Evolutionary conservation across 2,113 vertebrate species (phyloP), one percentile per base, ranked within the genome.

Genomic region (Gasterosteus nipponicus): DNA sequence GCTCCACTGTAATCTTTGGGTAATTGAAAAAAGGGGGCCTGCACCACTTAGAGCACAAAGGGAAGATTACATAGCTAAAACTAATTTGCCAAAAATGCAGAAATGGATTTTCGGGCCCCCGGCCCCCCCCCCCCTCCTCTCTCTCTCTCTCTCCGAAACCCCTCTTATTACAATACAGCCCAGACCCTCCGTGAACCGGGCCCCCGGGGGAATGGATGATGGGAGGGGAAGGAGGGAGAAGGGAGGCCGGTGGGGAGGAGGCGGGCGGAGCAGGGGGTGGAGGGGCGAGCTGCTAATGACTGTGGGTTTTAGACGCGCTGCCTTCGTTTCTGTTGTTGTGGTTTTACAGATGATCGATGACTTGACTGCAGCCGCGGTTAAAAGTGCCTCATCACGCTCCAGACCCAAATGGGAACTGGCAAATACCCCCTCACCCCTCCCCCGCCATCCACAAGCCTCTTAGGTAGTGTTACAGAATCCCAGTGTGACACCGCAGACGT

Each of bases 11-110:
- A 93, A 94, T 94, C 94, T 94, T 90, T 89, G 83, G 84, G 89
- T 95, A 95, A 95, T 95, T 95, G 93, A 95, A 94, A 94, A 88
- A 92, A 92, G 83, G 85, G 89, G 90, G 87, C 87, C 90, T 91
- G 91, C 78, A 46, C 91, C 93, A 94, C 92, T 94, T 94, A 94
- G 84, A 92, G 87, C 92, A 94, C 92, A 94, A 94, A 94, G 92
- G 94, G 90, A 92, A 94, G 94, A 95, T 94, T 94, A 95, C 93
- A 94, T 92, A 91, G 92, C 93, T 92, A 92, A 93, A 94, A 92
- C 93, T 94, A 93, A 95, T 94, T 94, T 94, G 93, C 92, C 88
- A 90, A 93, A 93, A 93, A 94, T 91, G 89, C 81, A 91, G 91
- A 94, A 93, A 94, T 95, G 87, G 93, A 94, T 93, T 94, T 94